phyloP scores from a whole-genome alignment of 2,113 vertebrate species.

The Clupea harengus region DNA sequence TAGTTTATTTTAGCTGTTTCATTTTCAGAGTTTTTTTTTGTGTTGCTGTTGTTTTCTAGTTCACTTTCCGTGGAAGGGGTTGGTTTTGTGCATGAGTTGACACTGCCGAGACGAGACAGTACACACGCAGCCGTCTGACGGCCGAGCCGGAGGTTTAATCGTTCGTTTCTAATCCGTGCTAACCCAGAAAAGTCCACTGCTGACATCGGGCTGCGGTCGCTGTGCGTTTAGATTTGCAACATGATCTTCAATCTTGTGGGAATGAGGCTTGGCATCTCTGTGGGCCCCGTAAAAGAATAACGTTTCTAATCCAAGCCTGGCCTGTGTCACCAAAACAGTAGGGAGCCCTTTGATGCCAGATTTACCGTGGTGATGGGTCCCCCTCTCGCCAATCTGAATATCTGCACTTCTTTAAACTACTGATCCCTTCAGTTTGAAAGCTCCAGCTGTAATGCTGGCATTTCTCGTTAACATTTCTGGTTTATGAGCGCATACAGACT shows the following conservation, averaged over 20 bases:
- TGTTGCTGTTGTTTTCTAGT: slow-evolving; percentile 43
- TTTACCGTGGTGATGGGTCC: slow-evolving; percentile 46
- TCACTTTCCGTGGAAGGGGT: slow-evolving; percentile 35
- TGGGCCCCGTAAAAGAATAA: not conserved
- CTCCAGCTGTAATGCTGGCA: slow-evolving; percentile 9
- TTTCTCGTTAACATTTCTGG: not conserved
- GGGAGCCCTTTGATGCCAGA: slow-evolving; percentile 51
- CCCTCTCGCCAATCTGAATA: slow-evolving; percentile 47
- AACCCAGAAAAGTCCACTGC: slow-evolving; percentile 39
- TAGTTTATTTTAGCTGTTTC: not conserved
- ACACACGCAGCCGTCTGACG: slow-evolving; percentile 21
- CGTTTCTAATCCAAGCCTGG: not conserved
- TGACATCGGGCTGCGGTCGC: slow-evolving; percentile 21
- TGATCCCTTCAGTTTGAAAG: slow-evolving; percentile 30
- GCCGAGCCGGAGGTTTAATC: slow-evolving; percentile 27
- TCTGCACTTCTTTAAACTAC: slow-evolving; percentile 36
- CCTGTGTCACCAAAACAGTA: slow-evolving; percentile 38
- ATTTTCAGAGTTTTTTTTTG: not conserved
- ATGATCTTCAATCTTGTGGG: slow-evolving; percentile 60
- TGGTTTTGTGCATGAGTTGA: slow-evolving; percentile 46
- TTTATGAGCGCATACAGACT: not conserved
- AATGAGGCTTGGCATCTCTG: slow-evolving; percentile 55
- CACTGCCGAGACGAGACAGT: slow-evolving; percentile 35
- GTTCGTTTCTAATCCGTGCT: slow-evolving; percentile 50
- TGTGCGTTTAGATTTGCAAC: slow-evolving; percentile 51